These are phyloP conservation scores for Operophtera brumata DNA, from an alignment of 2,888 invertebrate genomes.

Conservation along the genomic window DNA sequence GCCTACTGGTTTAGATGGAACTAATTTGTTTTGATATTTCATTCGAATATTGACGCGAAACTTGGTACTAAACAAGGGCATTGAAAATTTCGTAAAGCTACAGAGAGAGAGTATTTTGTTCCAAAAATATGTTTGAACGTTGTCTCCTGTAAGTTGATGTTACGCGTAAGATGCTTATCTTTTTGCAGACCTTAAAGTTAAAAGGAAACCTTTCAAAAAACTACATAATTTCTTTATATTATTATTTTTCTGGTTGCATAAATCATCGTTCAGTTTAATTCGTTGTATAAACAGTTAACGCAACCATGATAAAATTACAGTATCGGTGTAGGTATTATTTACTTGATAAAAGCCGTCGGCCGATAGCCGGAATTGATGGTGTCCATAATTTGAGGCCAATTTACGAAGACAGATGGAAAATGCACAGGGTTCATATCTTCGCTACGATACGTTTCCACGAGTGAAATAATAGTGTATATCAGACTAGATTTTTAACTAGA, in stretches of 20 bases:
- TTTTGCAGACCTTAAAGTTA: no score
- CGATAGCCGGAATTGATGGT: slow-evolving; percentile 31
- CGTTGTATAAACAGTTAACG: slow-evolving; percentile 31
- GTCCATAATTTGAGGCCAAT: slow-evolving; percentile 29
- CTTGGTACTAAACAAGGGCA: neutral
- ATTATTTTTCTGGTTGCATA: neutral
- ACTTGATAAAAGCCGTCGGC: slow-evolving; percentile 32
- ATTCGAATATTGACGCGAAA: neutral
- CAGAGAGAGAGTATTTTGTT: no score
- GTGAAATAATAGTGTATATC: neutral
- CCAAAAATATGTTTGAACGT: no score
- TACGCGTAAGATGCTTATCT: no score
- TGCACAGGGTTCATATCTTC: slow-evolving; percentile 15
- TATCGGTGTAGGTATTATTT: slow-evolving; percentile 34
- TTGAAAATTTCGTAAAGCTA: neutral
- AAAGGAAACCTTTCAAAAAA: no score
- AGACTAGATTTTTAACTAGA: no score
- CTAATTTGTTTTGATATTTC: slow-evolving; percentile 5
- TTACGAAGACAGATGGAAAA: slow-evolving; percentile 33
- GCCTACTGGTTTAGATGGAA: slow-evolving; percentile 1
- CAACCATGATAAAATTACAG: slow-evolving; percentile 30
- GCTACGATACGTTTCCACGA: slow-evolving; percentile 1
- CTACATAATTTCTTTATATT: no score
- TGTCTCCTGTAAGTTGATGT: no score
- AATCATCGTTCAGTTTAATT: slow-evolving; percentile 6